Evolutionary conservation across 2,113 vertebrate genomes (phyloP).

Genomic region (Mormyrus lacerda): DNA sequence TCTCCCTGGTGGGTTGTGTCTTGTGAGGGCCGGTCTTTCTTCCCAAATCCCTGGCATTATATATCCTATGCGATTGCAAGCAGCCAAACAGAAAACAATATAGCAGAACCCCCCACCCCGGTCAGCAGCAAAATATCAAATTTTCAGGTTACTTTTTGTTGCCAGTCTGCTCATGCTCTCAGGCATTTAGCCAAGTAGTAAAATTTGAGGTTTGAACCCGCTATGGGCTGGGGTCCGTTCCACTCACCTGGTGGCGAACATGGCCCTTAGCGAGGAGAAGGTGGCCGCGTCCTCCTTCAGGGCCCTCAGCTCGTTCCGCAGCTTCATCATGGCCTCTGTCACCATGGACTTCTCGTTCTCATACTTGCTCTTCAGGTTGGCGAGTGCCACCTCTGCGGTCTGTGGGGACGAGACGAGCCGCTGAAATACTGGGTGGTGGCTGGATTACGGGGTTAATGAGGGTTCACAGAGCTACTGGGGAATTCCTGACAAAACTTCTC

Average conservation of each 20-base stretch:
- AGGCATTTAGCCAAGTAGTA: background rate
- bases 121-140: background rate
- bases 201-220: background rate
- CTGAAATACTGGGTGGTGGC: background rate
- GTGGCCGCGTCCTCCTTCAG: constrained; percentile 97
- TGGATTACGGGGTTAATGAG: background rate
- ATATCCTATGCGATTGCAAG: background rate
- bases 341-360: constrained; percentile 97
- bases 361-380: constrained; percentile 97
- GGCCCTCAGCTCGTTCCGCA: constrained; percentile 94
- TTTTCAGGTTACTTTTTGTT: background rate
- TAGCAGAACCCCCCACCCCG: background rate
- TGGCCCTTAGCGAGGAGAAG: constrained; percentile 94
- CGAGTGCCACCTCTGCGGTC: constrained; percentile 90
- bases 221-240: background rate
- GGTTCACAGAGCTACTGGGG: background rate
- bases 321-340: constrained; percentile 96
- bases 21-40: background rate
- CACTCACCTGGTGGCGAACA: constrained; percentile 91
- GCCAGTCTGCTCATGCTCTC: background rate
- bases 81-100: too few relatives aligned
- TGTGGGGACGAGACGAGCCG: constrained; percentile 41
- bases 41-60: background rate
- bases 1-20: background rate
- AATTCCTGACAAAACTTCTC: background rate